phyloP scores from a whole-genome alignment of 2,888 invertebrate species.

The Leucoptera coffeella region DNA sequence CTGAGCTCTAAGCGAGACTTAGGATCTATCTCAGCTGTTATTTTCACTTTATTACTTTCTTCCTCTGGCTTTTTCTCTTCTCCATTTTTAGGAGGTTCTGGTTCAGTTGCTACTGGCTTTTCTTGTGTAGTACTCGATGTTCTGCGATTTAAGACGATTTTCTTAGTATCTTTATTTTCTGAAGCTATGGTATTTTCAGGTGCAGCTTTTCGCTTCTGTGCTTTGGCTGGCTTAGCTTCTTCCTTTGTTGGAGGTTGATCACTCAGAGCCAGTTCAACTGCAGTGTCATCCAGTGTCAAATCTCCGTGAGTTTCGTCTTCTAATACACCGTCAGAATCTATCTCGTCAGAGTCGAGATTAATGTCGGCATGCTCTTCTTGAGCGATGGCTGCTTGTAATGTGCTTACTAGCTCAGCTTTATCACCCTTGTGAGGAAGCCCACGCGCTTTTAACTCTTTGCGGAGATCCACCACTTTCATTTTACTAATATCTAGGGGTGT shows the following conservation, averaged over 20 bases:
- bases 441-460: conserved; percentile 72
- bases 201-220: conserved; percentile 27
- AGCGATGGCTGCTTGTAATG: conserved; percentile 58
- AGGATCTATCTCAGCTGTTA: conserved; percentile 30
- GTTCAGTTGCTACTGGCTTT: conserved; percentile 2
- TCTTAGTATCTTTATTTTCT: conserved; percentile 49
- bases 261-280: conserved; percentile 25
- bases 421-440: conserved; percentile 71
- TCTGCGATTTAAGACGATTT: conserved; percentile 57
- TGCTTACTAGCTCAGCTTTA: conserved; percentile 73
- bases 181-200: conserved; percentile 5
- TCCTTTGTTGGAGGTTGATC: conserved; percentile 16
- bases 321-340: conserved; percentile 46
- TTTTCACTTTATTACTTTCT: conserved; percentile 17
- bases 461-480: conserved; percentile 76
- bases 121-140: conserved; percentile 17
- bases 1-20: conserved; percentile 63
- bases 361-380: conserved; percentile 32
- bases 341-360: conserved; percentile 38
- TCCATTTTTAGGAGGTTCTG: too few species aligned
- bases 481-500: conserved; percentile 22
- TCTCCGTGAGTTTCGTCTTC: conserved; percentile 52
- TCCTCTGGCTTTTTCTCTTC: conserved; percentile 9
- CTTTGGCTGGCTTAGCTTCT: conserved; percentile 20
- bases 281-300: conserved; percentile 24